Conservation (phyloP, 2,888 invertebrate species). For the Sylvicola cinctus region DNA sequence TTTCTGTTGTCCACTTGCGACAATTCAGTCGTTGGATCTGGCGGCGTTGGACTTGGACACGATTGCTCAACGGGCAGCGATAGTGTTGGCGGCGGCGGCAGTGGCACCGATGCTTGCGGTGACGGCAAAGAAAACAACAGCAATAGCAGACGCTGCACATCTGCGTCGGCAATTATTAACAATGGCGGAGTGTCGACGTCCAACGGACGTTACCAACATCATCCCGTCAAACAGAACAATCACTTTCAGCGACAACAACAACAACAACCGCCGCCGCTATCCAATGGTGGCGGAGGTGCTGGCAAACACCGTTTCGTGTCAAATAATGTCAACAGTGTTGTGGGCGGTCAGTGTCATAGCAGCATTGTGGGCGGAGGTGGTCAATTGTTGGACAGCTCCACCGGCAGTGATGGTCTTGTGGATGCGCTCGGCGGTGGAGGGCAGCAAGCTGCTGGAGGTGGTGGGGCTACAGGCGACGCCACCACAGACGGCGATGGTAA, state of each 20-base stretch:
- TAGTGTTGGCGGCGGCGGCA: too few relatives aligned
- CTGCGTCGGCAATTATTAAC: too few relatives aligned
- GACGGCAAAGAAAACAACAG: too few relatives aligned
- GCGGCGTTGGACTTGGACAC: too few relatives aligned
- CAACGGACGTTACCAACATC: too few relatives aligned
- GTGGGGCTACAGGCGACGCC: constrained; percentile 15
- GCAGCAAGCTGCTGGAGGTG: constrained; percentile 12
- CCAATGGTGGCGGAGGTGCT: not conserved
- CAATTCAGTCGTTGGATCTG: too few relatives aligned
- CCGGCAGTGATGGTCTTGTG: constrained; percentile 5
- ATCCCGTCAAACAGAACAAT: not conserved
- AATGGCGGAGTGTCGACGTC: too few relatives aligned
- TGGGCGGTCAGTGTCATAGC: constrained; percentile 12
- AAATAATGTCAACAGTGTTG: constrained; percentile 19
- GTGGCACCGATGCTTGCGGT: too few relatives aligned
- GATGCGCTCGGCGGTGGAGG: constrained; percentile 17
- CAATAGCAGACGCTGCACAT: too few relatives aligned
- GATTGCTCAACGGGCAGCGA: too few relatives aligned
- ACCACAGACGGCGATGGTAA: constrained; percentile 24
- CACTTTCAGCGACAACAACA: constrained; percentile 10
- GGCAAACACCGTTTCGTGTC: constrained; percentile 16
- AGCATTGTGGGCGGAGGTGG: constrained; percentile 6
- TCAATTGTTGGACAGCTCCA: too few relatives aligned
- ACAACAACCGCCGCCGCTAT: not conserved
- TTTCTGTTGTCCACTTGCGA: too few relatives aligned